A percentile compares a stretch with the other conserved stretches of the same genome.
phyloP scores from a whole-genome alignment of 2,113 vertebrate genomes.

The Prietella phreatophila region DNA sequence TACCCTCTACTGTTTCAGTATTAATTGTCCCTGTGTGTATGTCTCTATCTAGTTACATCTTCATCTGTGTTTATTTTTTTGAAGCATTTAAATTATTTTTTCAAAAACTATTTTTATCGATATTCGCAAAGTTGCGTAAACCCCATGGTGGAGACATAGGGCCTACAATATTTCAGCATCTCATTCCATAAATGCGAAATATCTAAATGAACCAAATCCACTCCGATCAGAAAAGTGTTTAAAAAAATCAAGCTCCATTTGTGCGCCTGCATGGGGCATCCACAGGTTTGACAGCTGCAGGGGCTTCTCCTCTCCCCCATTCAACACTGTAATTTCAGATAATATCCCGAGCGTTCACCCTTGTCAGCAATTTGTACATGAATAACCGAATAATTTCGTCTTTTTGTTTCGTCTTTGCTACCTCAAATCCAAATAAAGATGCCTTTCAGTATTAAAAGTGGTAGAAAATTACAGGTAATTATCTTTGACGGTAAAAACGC shows the following conservation, averaged over 20 bases:
- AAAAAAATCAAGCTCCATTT: slow-evolving; percentile 53
- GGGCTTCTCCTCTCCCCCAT: slow-evolving; percentile 82
- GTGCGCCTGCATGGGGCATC: slow-evolving; percentile 74
- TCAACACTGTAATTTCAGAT: slow-evolving; percentile 98
- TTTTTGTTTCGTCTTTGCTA: slow-evolving; percentile 99
- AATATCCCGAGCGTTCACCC: slow-evolving; percentile 95
- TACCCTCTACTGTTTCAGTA: neutral
- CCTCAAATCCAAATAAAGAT: slow-evolving; percentile 99
- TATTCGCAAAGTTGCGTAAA: slow-evolving; percentile 14
- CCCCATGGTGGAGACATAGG: neutral
- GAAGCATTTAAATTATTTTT: neutral
- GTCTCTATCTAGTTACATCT: slow-evolving; percentile 28
- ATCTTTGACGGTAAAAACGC: slow-evolving; percentile 99
- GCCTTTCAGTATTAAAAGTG: slow-evolving; percentile 99
- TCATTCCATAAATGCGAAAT: slow-evolving; percentile 24
- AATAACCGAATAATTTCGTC: slow-evolving; percentile 99
- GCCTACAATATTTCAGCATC: slow-evolving; percentile 23
- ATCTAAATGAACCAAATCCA: slow-evolving; percentile 40
- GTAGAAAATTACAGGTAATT: slow-evolving; percentile 99
- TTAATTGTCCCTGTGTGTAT: slow-evolving; percentile 26
- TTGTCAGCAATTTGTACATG: slow-evolving; percentile 99
- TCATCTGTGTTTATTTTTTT: neutral
- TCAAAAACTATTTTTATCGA: neutral
- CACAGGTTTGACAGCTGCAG: slow-evolving; percentile 91
- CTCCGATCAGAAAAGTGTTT: slow-evolving; percentile 49